Percentiles rank a stretch among this genome's conserved stretches.
Conservation (phyloP, 2,888 invertebrate genomes). For the Watsonalla binaria region DNA sequence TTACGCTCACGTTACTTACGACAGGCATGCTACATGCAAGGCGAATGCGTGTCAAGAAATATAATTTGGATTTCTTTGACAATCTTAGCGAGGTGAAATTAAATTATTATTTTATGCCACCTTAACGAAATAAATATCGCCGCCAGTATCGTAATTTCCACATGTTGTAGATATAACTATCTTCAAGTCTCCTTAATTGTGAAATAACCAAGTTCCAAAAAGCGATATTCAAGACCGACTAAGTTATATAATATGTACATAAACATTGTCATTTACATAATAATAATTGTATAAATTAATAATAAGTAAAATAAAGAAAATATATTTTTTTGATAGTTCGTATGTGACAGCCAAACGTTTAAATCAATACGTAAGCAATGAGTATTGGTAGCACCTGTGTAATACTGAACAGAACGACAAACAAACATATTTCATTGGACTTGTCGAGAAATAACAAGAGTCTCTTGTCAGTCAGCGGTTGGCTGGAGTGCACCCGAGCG, state of each 20-base stretch:
- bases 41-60: conserved; percentile 33
- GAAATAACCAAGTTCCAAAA: no score
- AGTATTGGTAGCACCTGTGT: background rate
- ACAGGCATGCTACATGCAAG: conserved; percentile 15
- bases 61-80: conserved; percentile 31
- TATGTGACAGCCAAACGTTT: background rate
- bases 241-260: no score
- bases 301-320: background rate
- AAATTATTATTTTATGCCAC: conserved; percentile 19
- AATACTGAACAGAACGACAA: background rate
- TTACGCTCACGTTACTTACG: conserved; percentile 55
- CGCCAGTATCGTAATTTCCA: no score
- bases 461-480: background rate
- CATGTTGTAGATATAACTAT: no score
- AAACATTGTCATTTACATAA: no score
- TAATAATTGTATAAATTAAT: no score
- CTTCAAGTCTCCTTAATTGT: no score
- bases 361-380: no score
- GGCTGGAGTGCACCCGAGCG: background rate
- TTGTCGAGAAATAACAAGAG: background rate
- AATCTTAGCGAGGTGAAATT: conserved; percentile 20
- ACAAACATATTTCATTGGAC: background rate
- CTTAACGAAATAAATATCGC: background rate
- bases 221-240: no score
- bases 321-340: background rate